Evolutionary conservation across 2,888 invertebrate species (phyloP), one percentile per base, ranked within the genome.

Genomic region (Ennomos erosarius): DNA sequence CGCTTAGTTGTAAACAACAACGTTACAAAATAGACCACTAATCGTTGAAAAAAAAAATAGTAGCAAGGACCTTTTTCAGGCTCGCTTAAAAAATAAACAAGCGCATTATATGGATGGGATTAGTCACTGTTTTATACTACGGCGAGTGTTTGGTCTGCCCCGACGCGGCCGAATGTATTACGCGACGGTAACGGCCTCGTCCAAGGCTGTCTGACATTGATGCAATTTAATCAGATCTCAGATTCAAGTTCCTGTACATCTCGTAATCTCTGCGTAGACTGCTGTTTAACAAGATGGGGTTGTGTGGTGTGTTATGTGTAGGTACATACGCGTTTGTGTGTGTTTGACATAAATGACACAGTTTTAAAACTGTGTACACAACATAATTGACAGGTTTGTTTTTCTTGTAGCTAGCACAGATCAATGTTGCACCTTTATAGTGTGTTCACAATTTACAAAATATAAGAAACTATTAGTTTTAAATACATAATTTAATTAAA

Each of bases 181-280:
- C 46, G 66, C 55, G 68, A 64, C 26, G 85, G 76, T 78, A 85
- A 84, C 79, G 82, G 65, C 82, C 85, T 78, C 77, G 56, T 63
- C 71, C 84, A 87, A 87, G 87, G 86, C 72, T 82, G 82, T 79
- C 79, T 80, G 77, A 64, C 65, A 67, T 60, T 61, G 66, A 66
- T 74, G 71, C 75, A 75, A 79, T 74, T 72, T 72, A 78, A 75
- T 76, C 64, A 74, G 68, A 72, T 69, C 68, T 69, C 62, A 66
- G 67, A 68, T 64, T n/a, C 5, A 37, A 51, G 26, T 36, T 36
- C 67, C 65, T 57, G 36, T 70, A 66, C 65, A 71, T 68, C 54
- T 64, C 62, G 68, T 67, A 65, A 67, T 46, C 54, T 42, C 38
- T 12, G 26, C 42, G n/a, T 43, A 43, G 6, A 5, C 26, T 3